Conservation (phyloP, 2,888 invertebrate genomes). For the Rhamnusium bicolor region DNA sequence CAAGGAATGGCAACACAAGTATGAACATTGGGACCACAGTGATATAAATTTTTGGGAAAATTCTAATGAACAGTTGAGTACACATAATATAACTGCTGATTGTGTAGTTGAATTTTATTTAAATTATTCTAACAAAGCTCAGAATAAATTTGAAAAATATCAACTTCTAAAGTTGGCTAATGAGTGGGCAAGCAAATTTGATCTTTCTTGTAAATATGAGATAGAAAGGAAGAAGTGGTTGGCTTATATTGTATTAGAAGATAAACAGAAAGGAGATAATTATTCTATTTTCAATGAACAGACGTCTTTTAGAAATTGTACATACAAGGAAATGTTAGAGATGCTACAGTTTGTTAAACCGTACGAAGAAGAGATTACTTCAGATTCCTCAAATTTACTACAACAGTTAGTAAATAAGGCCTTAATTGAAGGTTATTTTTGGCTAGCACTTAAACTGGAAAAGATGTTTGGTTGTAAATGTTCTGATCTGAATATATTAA, state of each 20-base stretch:
- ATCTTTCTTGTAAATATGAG: constrained; percentile 58
- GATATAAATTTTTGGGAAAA: constrained; percentile 74
- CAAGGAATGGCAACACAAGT: constrained; percentile 74
- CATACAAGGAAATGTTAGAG: constrained; percentile 55
- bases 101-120: constrained; percentile 79
- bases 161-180: constrained; percentile 67
- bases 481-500: constrained; percentile 75
- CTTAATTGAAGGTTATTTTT: constrained; percentile 75
- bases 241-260: constrained; percentile 59
- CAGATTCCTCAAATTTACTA: constrained; percentile 70
- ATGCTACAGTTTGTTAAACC: constrained; percentile 45
- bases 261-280: constrained; percentile 47
- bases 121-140: constrained; percentile 73
- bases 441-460: constrained; percentile 76
- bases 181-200: constrained; percentile 63
- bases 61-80: constrained; percentile 77
- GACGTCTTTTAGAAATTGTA: constrained; percentile 15
- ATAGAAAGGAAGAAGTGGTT: constrained; percentile 66
- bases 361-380: constrained; percentile 50
- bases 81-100: constrained; percentile 76
- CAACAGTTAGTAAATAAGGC: constrained; percentile 73
- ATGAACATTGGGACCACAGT: constrained; percentile 71
- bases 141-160: constrained; percentile 71
- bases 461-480: constrained; percentile 72
- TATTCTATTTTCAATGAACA: constrained; percentile 30